Evolutionary conservation across 2,797 vertebrate genomes (phyloP).

Genomic region (Tamandua tetradactyla): DNA sequence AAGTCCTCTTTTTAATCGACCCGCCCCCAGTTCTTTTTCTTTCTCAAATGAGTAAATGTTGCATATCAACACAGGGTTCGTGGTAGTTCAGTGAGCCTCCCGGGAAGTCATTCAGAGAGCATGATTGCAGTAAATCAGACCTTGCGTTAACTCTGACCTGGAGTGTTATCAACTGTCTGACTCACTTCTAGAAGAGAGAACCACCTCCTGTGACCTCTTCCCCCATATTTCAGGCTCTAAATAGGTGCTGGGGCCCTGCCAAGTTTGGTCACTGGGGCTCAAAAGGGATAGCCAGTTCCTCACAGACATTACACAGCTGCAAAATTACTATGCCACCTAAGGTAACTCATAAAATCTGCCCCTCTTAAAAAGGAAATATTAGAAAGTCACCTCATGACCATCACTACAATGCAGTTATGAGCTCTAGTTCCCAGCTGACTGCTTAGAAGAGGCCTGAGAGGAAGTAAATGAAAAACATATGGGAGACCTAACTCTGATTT

Average conservation of each 20-base stretch:
- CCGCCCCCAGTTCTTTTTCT: background rate
- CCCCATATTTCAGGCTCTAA: constrained; percentile 49
- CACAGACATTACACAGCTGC: constrained; percentile 54
- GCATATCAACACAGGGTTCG: background rate
- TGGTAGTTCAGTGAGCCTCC: background rate
- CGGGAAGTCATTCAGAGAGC: constrained; percentile 27
- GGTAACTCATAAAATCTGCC: constrained; percentile 59
- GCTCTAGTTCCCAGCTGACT: background rate
- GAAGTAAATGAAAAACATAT: background rate
- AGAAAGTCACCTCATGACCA: constrained; percentile 51
- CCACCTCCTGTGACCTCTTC: background rate
- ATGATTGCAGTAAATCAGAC: background rate
- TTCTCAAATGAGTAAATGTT: background rate
- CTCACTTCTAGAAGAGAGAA: constrained; percentile 32
- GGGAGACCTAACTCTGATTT: constrained; percentile 5
- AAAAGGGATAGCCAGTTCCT: constrained; percentile 43
- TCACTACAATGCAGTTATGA: background rate
- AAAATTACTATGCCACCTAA: constrained; percentile 26
- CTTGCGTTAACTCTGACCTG: constrained; percentile 65
- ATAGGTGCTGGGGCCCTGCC: constrained; percentile 53
- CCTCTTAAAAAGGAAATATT: background rate
- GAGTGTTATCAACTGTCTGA: constrained; percentile 30
- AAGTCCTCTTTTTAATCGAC: background rate
- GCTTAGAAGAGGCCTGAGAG: background rate
- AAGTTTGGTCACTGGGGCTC: constrained; percentile 20